Base-by-base conservation (phyloP, 2,113 vertebrate species). In the Archocentrus centrarchus region DNA sequence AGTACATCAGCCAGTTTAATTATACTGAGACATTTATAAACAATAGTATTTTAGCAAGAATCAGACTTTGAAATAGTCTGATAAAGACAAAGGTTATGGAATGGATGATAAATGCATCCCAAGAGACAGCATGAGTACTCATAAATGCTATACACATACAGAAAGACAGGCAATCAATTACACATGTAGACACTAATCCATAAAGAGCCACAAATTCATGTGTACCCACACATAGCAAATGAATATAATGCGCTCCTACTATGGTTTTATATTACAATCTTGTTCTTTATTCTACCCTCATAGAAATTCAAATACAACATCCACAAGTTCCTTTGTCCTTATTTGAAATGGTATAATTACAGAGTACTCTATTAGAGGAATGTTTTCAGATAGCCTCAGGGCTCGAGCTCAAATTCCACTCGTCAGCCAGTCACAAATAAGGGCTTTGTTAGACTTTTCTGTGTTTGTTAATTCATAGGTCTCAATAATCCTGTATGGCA, bases 391-490 rank as follows among this genome's bases (percentile, higher is more conserved):
- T 93, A 70, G 91, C 94, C 91, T 81, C 86, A 77, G 93, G 91
- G 90, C 94, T 93, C 59, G 44, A 88, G 96, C 93, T 94, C 93
- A 95, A 94, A 93, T 93, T 96, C 89, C 91, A 85, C 95, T 94
- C 93, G 94, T 93, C 91, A 94, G 91, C 85, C 93, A 91, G 86
- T 77, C 88, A 92, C 85, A 94, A 94, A 94, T 88, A 91, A 84
- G 80, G 89, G 83, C 90, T 96, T 95, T 96, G 91, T 92, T 61
- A 22, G 59, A 55, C 37, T 64, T 50, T 78, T 76, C 82, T 87
- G 82, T 90, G 88, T 84, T 89, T 50, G 59, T 88, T 84, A 87
- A 76, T 78, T 88, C 75, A 80, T n/a, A 27, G 66, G 60, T 75
- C 66, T 86, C 35, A 85, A 78, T 82, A 17, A 81, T 57, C 18